Base-by-base conservation (phyloP, 2,888 invertebrate genomes). In the Cerastis leucographa region DNA sequence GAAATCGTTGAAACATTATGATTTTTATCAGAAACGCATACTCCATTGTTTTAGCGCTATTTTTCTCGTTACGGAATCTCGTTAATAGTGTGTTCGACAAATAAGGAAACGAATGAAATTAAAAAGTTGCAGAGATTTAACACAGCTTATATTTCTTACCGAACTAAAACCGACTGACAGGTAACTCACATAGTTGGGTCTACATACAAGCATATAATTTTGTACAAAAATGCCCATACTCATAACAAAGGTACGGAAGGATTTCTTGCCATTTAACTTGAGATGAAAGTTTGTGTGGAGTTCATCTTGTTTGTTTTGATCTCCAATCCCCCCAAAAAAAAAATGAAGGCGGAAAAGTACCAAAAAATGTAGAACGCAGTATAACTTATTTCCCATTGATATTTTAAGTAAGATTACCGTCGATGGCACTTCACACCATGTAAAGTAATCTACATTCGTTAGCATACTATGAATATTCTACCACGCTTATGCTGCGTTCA, bases 401-500 rank as follows among this genome's bases (percentile, higher is more conserved):
- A 61, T 22, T 56, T 46, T 46, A 17, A 64, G 61, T 42, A 64
- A 66, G 65, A 86, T 83, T 65, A 78, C 74, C 71, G 78, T 83
- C 51, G 46, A 84, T 84, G 77, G 68, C 73, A 79, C 70, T 80
- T 80, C 65, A 76, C 76, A 61, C 64, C 70, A 66, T 75, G 78
- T 73, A 51, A 78, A 79, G 68, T 81, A 77, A 76, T 87, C 81
- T 79, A 75, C 80, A 85, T 85, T 87, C 86, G 88, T 90, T 90
- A 89, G 87, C 90, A 90, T 90, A 78, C 83, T 68, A 89, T 92
- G 89, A 91, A 92, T 92, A 91, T 92, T 92, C 87, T 76, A 91
- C 71, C 46, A 62, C 29, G 61, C 22, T 78, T 56, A 49, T 80
- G 84, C 72, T 65, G 64, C 74, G 69, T 80, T 83, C 12, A 72